These are phyloP conservation scores for Daphoenositta chrysoptera DNA, from an alignment of 2,113 vertebrate species.

Conservation along the genomic window DNA sequence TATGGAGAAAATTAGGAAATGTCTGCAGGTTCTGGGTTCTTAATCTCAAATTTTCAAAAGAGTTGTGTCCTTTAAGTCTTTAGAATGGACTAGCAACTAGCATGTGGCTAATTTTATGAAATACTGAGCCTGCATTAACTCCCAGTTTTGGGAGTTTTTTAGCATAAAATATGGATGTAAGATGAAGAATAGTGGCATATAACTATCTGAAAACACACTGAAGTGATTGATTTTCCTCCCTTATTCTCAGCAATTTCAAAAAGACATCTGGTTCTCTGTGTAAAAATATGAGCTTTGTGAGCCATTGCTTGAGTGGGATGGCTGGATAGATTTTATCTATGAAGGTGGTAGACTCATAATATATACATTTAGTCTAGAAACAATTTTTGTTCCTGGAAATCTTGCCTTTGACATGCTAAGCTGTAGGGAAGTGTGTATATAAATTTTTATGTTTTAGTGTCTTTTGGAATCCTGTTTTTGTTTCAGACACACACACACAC, in stretches of 20 bases:
- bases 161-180: fast-evolving
- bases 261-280: fast-evolving
- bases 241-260: neutral
- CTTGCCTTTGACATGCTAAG: neutral
- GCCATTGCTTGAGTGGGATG: neutral
- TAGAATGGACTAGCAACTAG: neutral
- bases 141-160: neutral
- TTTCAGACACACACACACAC: neutral
- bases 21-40: neutral
- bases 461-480: neutral
- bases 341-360: neutral
- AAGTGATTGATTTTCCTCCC: neutral
- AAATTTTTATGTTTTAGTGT: neutral
- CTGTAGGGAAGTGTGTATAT: neutral
- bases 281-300: neutral
- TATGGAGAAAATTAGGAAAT: neutral
- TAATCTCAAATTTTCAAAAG: neutral
- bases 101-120: neutral
- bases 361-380: neutral
- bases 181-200: neutral
- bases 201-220: neutral
- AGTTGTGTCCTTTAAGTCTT: no score
- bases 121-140: neutral
- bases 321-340: neutral
- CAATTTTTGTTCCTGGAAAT: neutral